Conservation (phyloP, 2,888 invertebrate genomes). For the Xestia xanthographa region DNA sequence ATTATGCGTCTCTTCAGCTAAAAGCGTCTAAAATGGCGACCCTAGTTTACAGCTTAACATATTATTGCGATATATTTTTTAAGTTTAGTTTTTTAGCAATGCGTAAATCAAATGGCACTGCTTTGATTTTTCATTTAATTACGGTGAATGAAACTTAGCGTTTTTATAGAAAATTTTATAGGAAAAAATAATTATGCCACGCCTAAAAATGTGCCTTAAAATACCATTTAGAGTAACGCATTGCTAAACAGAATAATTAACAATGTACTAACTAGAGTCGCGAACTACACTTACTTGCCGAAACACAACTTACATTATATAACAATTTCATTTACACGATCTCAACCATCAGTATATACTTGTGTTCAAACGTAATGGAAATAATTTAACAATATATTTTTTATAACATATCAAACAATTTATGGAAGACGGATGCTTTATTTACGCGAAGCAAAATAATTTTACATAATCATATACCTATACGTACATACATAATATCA, state of each 20-base stretch:
- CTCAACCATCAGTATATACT: slow-evolving; percentile 39
- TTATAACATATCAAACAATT: slow-evolving; percentile 21
- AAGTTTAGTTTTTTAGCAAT: slow-evolving; percentile 23
- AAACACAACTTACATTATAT: slow-evolving; percentile 59
- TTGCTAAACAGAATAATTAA: slow-evolving; percentile 23
- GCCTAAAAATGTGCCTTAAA: background rate
- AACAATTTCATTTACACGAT: slow-evolving; percentile 58
- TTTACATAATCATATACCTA: no score
- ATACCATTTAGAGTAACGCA: slow-evolving; percentile 24
- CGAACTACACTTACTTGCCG: slow-evolving; percentile 39
- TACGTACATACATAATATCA: no score
- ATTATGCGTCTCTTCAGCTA: slow-evolving; percentile 62
- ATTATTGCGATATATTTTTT: slow-evolving; percentile 52
- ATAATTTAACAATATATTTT: slow-evolving; percentile 43
- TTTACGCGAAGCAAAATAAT: slow-evolving; percentile 44
- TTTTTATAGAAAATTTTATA: background rate
- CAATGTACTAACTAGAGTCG: slow-evolving; percentile 46
- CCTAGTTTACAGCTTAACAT: slow-evolving; percentile 44
- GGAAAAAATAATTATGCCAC: background rate
- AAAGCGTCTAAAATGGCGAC: slow-evolving; percentile 61
- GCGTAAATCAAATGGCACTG: slow-evolving; percentile 16
- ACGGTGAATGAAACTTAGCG: background rate
- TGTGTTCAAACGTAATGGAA: slow-evolving; percentile 42
- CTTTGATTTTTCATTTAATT: background rate
- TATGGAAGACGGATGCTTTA: slow-evolving; percentile 60